phyloP scores from a whole-genome alignment of 2,888 invertebrate species.

The Yponomeuta malinellus region DNA sequence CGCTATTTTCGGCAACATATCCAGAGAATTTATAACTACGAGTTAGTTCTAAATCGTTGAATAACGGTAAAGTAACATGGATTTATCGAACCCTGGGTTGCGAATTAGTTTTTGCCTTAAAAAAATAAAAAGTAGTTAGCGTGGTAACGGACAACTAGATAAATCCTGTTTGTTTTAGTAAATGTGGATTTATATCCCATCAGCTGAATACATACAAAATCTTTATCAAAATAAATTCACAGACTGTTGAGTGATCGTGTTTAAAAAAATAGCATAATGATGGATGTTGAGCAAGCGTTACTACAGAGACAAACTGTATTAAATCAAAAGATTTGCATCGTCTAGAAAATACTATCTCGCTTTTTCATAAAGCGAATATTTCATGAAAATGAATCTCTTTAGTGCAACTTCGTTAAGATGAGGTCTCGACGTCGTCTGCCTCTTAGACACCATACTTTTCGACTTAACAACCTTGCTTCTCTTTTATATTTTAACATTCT shows the following conservation, averaged over 20 bases:
- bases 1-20: slow-evolving; percentile 67
- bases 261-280: too few relatives aligned
- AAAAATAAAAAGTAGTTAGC: background rate
- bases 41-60: slow-evolving; percentile 70
- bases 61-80: slow-evolving; percentile 60
- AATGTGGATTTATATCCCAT: too few relatives aligned
- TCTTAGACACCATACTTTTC: background rate
- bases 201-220: too few relatives aligned
- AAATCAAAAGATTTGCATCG: slow-evolving; percentile 41
- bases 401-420: slow-evolving; percentile 48
- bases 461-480: slow-evolving; percentile 2
- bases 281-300: too few relatives aligned
- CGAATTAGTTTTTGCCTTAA: slow-evolving; percentile 42
- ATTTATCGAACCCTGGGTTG: slow-evolving; percentile 57
- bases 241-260: too few relatives aligned
- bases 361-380: slow-evolving; percentile 28
- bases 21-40: slow-evolving; percentile 66
- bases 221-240: too few relatives aligned
- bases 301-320: slow-evolving; percentile 28
- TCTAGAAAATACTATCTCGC: slow-evolving; percentile 35
- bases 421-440: background rate
- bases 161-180: background rate
- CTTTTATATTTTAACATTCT: background rate
- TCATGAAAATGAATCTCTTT: slow-evolving; percentile 50
- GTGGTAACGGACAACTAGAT: background rate